Percentiles rank a stretch among this genome's conserved stretches.
These are phyloP conservation scores for Erpornis zantholeuca DNA, from an alignment of 2,113 vertebrate species.

Conservation along the genomic window DNA sequence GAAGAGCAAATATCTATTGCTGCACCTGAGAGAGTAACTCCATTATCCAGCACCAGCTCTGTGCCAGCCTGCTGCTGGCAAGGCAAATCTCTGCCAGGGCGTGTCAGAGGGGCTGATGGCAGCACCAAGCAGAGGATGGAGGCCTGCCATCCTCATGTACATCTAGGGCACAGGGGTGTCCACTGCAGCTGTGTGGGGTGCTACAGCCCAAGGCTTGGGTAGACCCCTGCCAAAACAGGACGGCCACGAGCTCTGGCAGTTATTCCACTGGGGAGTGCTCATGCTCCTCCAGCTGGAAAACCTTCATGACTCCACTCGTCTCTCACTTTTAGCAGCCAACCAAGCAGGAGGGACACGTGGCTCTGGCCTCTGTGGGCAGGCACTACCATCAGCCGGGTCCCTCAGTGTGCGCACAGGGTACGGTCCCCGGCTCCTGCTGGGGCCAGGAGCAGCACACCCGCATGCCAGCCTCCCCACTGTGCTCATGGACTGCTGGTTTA, in stretches of 20 bases:
- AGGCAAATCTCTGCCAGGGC: neutral
- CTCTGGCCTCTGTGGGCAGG: neutral
- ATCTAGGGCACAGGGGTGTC: neutral
- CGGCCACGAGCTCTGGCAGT: neutral
- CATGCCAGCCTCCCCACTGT: neutral
- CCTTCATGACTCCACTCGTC: neutral
- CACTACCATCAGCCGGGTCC: neutral
- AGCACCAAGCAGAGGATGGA: neutral
- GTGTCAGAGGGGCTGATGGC: fast-evolving
- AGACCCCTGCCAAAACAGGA: neutral
- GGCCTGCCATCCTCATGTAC: neutral
- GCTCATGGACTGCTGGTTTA: neutral
- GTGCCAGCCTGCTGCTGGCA: neutral
- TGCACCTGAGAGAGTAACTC: neutral
- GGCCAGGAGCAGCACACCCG: neutral
- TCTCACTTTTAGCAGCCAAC: neutral
- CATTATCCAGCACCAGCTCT: neutral
- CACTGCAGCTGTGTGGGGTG: neutral
- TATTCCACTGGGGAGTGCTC: neutral
- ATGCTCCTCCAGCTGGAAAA: neutral
- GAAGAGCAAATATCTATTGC: neutral
- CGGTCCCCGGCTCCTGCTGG: fast-evolving
- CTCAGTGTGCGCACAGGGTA: neutral
- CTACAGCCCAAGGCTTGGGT: neutral
- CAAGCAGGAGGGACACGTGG: neutral